Evolutionary conservation across 37 sponge, comb jelly and placozoan species (phyloP).

Genomic region (Ianthella basta): DNA sequence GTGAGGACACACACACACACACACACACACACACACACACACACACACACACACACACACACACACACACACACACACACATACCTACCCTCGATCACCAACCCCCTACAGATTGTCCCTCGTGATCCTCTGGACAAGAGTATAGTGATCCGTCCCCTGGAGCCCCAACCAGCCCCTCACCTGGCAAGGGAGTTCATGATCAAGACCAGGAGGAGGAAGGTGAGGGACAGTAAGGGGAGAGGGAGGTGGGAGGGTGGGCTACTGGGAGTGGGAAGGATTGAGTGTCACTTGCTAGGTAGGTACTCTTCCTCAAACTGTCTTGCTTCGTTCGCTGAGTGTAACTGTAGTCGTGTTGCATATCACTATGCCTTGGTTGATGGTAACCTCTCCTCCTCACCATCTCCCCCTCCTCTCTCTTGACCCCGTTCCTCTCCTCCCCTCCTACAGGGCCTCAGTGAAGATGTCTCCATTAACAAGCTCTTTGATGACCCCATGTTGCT

Average conservation of each 20-base stretch:
- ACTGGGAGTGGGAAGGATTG: no score
- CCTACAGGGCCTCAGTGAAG: slow-evolving; percentile 90
- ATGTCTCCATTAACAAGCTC: slow-evolving; percentile 97
- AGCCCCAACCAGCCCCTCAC: slow-evolving; percentile 98
- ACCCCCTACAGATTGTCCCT: slow-evolving; percentile 80
- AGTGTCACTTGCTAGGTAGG: no score
- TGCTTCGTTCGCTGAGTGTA: neutral
- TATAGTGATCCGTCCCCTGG: slow-evolving; percentile 93
- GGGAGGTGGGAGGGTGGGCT: no score
- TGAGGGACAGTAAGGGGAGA: neutral
- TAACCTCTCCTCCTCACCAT: neutral
- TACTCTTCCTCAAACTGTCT: no score
- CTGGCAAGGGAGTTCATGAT: slow-evolving; percentile 98
- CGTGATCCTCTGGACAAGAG: slow-evolving; percentile 98
- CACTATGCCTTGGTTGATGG: neutral
- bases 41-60: neutral
- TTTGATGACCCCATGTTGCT: slow-evolving; percentile 99
- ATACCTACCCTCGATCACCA: neutral
- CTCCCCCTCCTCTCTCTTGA: neutral
- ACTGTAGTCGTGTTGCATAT: neutral
- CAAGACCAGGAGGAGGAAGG: slow-evolving; percentile 96
- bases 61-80: no score
- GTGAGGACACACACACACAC: slow-evolving; percentile 23
- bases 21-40: slow-evolving; percentile 1
- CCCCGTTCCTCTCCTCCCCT: neutral